These are phyloP conservation scores for Diceros bicornis DNA, from an alignment of 2,797 vertebrate genomes.

Conservation along the genomic window DNA sequence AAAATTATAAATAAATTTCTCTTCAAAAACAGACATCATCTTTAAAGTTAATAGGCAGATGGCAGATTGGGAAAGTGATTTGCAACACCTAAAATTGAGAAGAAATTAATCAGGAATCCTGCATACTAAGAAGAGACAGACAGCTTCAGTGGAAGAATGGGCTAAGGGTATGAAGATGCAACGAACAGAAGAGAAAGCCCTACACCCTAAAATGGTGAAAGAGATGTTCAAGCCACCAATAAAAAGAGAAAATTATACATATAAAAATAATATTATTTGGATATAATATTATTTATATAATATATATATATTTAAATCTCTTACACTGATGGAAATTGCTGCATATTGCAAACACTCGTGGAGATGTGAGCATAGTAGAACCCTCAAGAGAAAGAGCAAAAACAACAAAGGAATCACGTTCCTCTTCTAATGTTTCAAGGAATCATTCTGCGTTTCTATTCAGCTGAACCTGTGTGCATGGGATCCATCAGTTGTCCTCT, in stretches of 20 bases:
- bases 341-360: background rate
- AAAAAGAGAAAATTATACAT: background rate
- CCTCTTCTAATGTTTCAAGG: background rate
- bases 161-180: fast-evolving
- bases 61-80: background rate
- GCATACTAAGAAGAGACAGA: background rate
- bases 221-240: background rate
- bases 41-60: background rate
- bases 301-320: too few species aligned
- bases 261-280: too few species aligned
- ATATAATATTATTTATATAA: background rate
- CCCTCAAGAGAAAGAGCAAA: background rate
- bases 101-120: background rate
- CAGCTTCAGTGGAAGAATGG: background rate
- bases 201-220: background rate
- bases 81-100: background rate
- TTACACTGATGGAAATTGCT: background rate
- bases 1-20: background rate
- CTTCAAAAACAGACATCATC: background rate
- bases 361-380: background rate
- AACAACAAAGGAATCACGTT: background rate
- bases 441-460: background rate
- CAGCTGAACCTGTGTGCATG: background rate
- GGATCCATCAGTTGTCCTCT: too few species aligned
- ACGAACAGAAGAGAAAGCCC: background rate